These are phyloP conservation scores for Geodia barretti DNA, from an alignment of 37 sponge, comb jelly and placozoan genomes.

Conservation along the genomic window DNA sequence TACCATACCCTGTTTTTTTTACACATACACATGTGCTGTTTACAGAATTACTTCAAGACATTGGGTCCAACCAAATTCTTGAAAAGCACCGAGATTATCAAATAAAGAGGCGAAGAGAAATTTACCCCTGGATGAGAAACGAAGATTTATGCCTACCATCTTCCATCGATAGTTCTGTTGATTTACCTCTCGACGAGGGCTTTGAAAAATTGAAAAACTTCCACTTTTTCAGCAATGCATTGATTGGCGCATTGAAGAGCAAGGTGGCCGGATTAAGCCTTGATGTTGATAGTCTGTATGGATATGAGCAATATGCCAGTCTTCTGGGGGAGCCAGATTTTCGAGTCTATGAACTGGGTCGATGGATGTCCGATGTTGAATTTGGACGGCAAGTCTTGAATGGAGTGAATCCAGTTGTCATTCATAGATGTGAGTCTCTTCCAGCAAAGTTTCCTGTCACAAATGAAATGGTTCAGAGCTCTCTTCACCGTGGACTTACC, in stretches of 20 bases:
- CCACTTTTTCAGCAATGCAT: conserved; percentile 10
- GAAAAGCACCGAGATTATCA: conserved; percentile 11
- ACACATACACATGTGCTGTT: too few relatives aligned
- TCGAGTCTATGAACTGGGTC: background rate
- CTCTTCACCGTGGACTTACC: conserved; percentile 27
- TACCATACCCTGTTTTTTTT: too few relatives aligned
- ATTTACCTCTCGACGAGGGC: conserved; percentile 44
- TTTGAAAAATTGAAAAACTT: conserved; percentile 39
- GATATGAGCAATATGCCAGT: conserved; percentile 1
- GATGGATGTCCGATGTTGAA: conserved; percentile 71
- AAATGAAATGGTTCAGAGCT: conserved; percentile 46
- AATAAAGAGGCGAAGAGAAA: background rate
- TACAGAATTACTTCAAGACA: conserved; percentile 28
- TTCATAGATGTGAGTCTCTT: conserved; percentile 31
- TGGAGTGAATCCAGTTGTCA: conserved; percentile 66
- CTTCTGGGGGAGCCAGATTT: background rate
- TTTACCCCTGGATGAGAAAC: conserved; percentile 39
- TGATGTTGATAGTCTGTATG: background rate
- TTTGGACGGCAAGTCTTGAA: conserved; percentile 75
- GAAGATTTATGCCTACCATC: conserved; percentile 7
- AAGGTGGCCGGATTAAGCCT: background rate
- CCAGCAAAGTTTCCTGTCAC: conserved; percentile 65
- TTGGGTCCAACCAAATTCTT: conserved; percentile 14
- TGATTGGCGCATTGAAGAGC: background rate
- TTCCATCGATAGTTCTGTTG: background rate